Evolutionary conservation across 2,888 invertebrate genomes (phyloP), one percentile per base, ranked within the genome.

Genomic region (Conus canariensis): DNA sequence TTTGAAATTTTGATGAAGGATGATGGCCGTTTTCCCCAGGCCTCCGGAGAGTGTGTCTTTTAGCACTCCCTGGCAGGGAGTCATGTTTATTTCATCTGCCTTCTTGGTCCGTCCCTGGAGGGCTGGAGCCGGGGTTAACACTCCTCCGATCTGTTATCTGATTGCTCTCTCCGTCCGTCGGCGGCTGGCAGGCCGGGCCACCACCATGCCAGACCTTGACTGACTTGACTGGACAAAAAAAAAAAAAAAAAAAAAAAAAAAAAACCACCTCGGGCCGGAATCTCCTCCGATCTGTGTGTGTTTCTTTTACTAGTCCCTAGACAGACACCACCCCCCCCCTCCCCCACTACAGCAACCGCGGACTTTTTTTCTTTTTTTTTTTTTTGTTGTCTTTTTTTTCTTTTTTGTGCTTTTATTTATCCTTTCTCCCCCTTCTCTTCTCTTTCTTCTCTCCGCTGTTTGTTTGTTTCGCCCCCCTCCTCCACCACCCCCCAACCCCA

Each of bases 31-130:
- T 89, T 89, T 85, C 85, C 83, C 83, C 25, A 14, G 9, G 85
- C 70, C 89, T 85, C 89, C 74, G 19, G 89, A 89, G 89, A 77
- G 25, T 25, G 85, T 85, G 85, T 89, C 88, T 89, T 89, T 85
- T 89, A 89, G 85, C 89, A 89, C 89, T 89, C 89, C 25, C 56
- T 77, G 67, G 89, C 67, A 70, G 89, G 85, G 85, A 89, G 89
- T 89, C 89, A 89, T 89, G 89, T 89, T 89, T 89, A 85, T 89
- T 89, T 89, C 89, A 89, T 89, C 85, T 77, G 89, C 85, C 83
- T 85, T 59, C 89, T 89, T 83, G 74, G 60, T 22, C 70, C 30
- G n/a, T 59, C 82, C 85, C 19, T 10, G 22, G 83, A 86, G 86
- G n/a, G n/a, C 3, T 8, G 22, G 25, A 22, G 67, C 86, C 64